Percentiles rank a stretch among this genome's conserved stretches.
Conservation (phyloP, 2,888 invertebrate genomes). For the Agrilus biguttatus region DNA sequence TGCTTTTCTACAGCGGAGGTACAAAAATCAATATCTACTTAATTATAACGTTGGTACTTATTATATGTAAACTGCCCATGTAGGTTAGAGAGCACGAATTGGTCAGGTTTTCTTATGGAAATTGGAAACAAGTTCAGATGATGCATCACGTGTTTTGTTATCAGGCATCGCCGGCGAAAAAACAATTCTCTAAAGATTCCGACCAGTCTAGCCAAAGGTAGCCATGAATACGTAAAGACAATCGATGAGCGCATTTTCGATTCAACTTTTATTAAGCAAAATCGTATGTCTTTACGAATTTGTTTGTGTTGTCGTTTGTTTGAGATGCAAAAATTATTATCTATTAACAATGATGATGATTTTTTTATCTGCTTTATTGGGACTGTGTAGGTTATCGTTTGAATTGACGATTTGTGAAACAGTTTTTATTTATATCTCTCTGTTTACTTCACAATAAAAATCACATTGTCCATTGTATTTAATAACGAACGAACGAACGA, state of each 20-base stretch:
- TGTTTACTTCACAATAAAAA: neutral
- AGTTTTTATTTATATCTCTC: neutral
- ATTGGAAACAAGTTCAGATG: constrained; percentile 72
- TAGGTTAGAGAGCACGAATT: constrained; percentile 69
- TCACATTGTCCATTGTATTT: neutral
- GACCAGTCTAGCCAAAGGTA: constrained; percentile 34
- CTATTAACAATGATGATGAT: neutral
- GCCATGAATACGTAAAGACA: too few species aligned
- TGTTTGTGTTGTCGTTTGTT: too few species aligned
- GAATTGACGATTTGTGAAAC: neutral
- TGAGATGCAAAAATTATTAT: too few species aligned
- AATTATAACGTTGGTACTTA: too few species aligned
- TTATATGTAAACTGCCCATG: neutral
- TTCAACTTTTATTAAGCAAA: too few species aligned
- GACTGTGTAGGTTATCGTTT: too few species aligned
- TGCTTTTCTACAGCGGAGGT: constrained; percentile 76
- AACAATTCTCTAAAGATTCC: constrained; percentile 65
- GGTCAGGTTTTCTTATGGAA: constrained; percentile 69
- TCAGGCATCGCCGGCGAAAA: constrained; percentile 70
- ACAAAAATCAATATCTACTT: constrained; percentile 8
- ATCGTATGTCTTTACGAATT: too few species aligned
- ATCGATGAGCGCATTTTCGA: too few species aligned
- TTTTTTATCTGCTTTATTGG: neutral
- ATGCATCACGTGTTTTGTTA: constrained; percentile 83
- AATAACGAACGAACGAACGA: neutral